These are phyloP conservation scores for Drosophila pandora DNA, from an alignment of 1,140 invertebrate species.

Conservation along the genomic window DNA sequence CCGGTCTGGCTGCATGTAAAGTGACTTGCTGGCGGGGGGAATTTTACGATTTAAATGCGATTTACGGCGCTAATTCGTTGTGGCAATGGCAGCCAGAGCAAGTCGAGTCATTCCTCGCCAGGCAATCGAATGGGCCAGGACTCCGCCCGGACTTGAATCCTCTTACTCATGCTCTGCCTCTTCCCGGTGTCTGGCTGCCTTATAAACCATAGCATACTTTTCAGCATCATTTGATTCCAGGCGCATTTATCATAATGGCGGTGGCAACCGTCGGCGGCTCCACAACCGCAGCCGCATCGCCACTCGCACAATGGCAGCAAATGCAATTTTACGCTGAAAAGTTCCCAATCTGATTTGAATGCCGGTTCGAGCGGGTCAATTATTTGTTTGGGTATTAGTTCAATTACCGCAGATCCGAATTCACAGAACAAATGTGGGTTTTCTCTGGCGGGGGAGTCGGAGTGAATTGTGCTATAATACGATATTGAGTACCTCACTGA, in stretches of 20 bases:
- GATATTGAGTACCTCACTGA: not conserved
- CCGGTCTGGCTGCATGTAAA: constrained; percentile 53
- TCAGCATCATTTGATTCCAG: constrained; percentile 74
- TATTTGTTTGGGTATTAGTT: constrained; percentile 46
- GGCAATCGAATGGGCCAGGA: constrained; percentile 60
- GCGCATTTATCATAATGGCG: constrained; percentile 75
- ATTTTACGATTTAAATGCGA: constrained; percentile 82
- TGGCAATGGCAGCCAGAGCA: constrained; percentile 60
- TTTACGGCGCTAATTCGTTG: constrained; percentile 81
- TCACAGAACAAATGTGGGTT: not conserved
- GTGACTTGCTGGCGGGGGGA: constrained; percentile 69
- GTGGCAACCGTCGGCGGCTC: constrained; percentile 28
- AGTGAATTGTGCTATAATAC: not conserved
- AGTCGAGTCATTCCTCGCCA: constrained; percentile 13
- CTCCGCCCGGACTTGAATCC: not conserved
- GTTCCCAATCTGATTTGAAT: constrained; percentile 65
- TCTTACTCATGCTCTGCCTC: not conserved
- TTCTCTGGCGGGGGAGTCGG: not conserved
- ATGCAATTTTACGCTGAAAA: constrained; percentile 71
- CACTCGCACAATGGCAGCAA: constrained; percentile 50
- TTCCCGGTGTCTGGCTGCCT: constrained; percentile 24
- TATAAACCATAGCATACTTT: constrained; percentile 68
- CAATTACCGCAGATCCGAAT: constrained; percentile 23
- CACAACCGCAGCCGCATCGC: not conserved
- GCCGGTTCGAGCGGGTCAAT: constrained; percentile 28